These are phyloP conservation scores for Paramuricea clavata DNA, from an alignment of 92 coral and sea anemone species.

Conservation along the genomic window DNA sequence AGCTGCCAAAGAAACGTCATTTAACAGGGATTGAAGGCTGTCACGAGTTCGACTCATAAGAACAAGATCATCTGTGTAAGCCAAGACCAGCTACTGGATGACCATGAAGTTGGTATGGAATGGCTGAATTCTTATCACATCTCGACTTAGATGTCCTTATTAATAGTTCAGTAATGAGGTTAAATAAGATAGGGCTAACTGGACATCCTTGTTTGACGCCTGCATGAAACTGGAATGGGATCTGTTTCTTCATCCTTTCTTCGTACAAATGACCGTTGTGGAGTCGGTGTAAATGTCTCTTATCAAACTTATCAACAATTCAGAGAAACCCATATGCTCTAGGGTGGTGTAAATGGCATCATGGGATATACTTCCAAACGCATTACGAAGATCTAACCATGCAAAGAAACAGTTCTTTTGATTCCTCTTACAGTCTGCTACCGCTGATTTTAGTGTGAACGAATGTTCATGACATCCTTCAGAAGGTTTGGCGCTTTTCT, in stretches of 20 bases:
- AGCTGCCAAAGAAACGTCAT: neutral
- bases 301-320: neutral
- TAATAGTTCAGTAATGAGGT: neutral
- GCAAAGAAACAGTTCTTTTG: neutral
- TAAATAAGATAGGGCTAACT: constrained; percentile 5
- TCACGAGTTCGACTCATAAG: neutral
- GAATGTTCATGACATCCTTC: constrained; percentile 1
- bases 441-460: neutral
- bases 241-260: too few species aligned
- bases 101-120: neutral
- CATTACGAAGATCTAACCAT: constrained; percentile 1
- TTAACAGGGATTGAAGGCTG: neutral
- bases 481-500: neutral
- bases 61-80: constrained; percentile 8
- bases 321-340: too few species aligned
- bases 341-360: neutral
- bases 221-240: too few species aligned
- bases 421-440: neutral
- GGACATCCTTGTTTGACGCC: too few species aligned
- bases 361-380: constrained; percentile 6
- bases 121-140: neutral
- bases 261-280: neutral
- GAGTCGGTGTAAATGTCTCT: neutral
- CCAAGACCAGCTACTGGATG: neutral
- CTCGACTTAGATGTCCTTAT: neutral